Percentiles rank a stretch among this genome's conserved stretches.
phyloP scores from a whole-genome alignment of 2,888 invertebrate genomes.

The Isoperla grammatica region DNA sequence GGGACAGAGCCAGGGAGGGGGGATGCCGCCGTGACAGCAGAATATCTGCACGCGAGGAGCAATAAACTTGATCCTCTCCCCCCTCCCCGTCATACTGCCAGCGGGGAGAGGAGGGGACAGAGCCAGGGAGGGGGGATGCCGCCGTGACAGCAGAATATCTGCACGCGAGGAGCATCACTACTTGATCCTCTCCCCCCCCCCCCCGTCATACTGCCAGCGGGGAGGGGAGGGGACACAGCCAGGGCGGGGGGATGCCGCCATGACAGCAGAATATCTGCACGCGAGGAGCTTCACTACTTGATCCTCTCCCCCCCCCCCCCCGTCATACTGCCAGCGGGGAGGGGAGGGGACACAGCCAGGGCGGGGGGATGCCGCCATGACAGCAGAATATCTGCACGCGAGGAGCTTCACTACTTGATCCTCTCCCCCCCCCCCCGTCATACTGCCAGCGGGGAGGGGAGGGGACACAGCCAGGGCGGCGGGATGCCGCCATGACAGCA shows the following conservation, averaged over 20 bases:
- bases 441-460: no score
- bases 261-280: slow-evolving; percentile 64
- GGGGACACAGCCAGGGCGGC: no score
- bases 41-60: slow-evolving; percentile 43
- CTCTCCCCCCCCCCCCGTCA: no score
- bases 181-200: no score
- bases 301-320: no score
- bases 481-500: neutral
- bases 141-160: slow-evolving; percentile 67
- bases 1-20: slow-evolving; percentile 61
- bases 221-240: slow-evolving; percentile 60
- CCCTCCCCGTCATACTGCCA: no score
- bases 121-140: slow-evolving; percentile 64
- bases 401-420: no score
- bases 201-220: slow-evolving; percentile 56
- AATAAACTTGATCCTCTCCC: no score
- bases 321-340: no score
- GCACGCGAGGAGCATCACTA: neutral
- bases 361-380: neutral
- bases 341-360: neutral
- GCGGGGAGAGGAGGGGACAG: neutral
- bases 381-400: neutral
- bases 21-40: slow-evolving; percentile 75
- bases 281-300: no score
- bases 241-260: slow-evolving; percentile 70